A percentile compares a stretch with the other conserved stretches of the same genome.
Evolutionary conservation across 2,888 invertebrate genomes (phyloP).

Genomic region (Iselma pallidipennis): DNA sequence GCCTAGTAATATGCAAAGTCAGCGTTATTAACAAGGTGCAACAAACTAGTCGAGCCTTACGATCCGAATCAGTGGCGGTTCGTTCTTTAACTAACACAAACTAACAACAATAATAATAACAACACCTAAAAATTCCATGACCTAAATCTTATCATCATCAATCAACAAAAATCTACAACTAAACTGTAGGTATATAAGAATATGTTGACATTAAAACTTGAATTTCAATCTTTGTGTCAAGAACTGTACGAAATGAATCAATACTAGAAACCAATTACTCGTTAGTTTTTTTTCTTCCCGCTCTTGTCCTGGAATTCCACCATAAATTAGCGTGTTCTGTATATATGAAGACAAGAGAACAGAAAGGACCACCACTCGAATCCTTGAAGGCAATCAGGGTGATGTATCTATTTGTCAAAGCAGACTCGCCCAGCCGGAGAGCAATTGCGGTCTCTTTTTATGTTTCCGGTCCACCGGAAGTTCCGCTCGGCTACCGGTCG

Average conservation of each 20-base stretch:
- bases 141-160: background rate
- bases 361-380: conserved; percentile 24
- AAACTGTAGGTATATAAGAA: background rate
- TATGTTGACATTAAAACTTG: background rate
- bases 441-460: conserved; percentile 57
- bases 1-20: conserved; percentile 54
- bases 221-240: background rate
- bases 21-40: conserved; percentile 56
- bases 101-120: background rate
- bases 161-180: background rate
- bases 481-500: conserved; percentile 57
- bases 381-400: conserved; percentile 27
- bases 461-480: conserved; percentile 58
- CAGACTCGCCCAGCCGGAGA: conserved; percentile 47
- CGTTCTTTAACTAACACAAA: conserved; percentile 24
- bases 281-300: background rate
- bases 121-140: background rate
- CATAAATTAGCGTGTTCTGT: conserved; percentile 19
- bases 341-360: conserved; percentile 10
- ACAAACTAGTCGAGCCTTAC: conserved; percentile 46
- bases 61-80: conserved; percentile 39
- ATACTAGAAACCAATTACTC: background rate
- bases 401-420: conserved; percentile 51
- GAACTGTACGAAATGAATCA: background rate
- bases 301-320: background rate